phyloP scores from a whole-genome alignment of 30 jellyfish, hydroid and myxozoan species.

The Cassiopea xamachana region DNA sequence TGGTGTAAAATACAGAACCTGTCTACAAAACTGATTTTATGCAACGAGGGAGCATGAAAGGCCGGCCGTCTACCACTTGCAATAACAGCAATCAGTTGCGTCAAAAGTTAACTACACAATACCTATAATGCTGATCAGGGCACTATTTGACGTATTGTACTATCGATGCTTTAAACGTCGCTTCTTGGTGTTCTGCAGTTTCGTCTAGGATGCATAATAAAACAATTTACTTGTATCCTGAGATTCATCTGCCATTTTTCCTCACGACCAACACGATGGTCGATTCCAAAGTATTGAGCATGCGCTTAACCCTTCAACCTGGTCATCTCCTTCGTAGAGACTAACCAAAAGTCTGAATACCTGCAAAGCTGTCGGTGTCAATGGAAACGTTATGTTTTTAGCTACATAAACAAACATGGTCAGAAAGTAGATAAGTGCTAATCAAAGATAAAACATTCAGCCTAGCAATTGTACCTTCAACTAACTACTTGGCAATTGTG shows the following conservation, averaged over 20 bases:
- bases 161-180: neutral
- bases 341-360: neutral
- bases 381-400: slow-evolving; percentile 40
- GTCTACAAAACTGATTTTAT: neutral
- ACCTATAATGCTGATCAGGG: slow-evolving; percentile 2
- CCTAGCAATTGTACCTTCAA: too few relatives aligned
- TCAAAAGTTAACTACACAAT: neutral
- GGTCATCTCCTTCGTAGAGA: slow-evolving; percentile 60
- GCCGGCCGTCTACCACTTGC: slow-evolving; percentile 28
- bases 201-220: neutral
- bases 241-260: slow-evolving; percentile 73
- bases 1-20: neutral
- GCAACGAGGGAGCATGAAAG: slow-evolving; percentile 2
- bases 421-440: neutral
- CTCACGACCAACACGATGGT: slow-evolving; percentile 79
- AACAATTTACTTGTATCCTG: neutral
- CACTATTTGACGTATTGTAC: neutral
- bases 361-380: slow-evolving; percentile 11
- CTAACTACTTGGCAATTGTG: too few relatives aligned
- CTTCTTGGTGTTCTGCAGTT: neutral
- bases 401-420: slow-evolving; percentile 46
- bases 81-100: slow-evolving; percentile 17
- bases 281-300: slow-evolving; percentile 58
- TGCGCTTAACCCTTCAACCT: slow-evolving; percentile 49
- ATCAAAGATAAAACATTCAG: neutral